phyloP scores from a whole-genome alignment of 1,140 invertebrate species.

The Phymorhynchus buccinoides region DNA sequence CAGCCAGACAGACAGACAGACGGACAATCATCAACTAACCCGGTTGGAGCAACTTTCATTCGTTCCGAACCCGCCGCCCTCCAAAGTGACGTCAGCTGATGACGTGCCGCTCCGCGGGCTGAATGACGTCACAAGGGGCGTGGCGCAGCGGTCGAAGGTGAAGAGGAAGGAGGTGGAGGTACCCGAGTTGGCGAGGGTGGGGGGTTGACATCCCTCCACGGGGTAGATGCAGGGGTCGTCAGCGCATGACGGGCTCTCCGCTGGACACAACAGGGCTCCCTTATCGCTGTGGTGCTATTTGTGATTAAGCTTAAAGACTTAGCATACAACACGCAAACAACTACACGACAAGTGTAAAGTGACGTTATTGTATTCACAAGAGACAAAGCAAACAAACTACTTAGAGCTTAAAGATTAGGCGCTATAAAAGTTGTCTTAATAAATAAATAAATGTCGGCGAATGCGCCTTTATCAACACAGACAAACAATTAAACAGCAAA shows the following conservation, averaged over 20 bases:
- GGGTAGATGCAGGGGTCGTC: not conserved
- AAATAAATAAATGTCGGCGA: too few species aligned
- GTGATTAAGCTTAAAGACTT: too few species aligned
- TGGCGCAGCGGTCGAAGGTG: conserved; percentile 48
- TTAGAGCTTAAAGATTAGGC: too few species aligned
- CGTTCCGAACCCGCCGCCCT: conserved; percentile 54
- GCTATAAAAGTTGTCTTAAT: too few species aligned
- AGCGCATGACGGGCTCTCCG: not conserved
- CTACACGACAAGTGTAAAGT: too few species aligned
- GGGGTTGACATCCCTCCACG: not conserved
- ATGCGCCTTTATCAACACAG: too few species aligned
- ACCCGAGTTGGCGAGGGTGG: not conserved
- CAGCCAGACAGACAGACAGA: not conserved
- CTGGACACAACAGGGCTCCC: too few species aligned
- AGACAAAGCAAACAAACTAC: too few species aligned
- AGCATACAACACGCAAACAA: too few species aligned
- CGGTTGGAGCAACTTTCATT: not conserved
- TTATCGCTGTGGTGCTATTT: too few species aligned
- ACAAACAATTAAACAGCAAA: too few species aligned
- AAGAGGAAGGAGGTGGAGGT: conserved; percentile 50
- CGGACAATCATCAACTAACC: not conserved
- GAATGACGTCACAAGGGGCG: conserved; percentile 50
- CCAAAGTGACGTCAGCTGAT: conserved; percentile 46
- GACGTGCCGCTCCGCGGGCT: conserved; percentile 45
- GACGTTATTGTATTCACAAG: too few species aligned